Evolutionary conservation across 2,888 invertebrate species (phyloP), one percentile per base, ranked within the genome.

Genomic region (Eupithecia exiguata): DNA sequence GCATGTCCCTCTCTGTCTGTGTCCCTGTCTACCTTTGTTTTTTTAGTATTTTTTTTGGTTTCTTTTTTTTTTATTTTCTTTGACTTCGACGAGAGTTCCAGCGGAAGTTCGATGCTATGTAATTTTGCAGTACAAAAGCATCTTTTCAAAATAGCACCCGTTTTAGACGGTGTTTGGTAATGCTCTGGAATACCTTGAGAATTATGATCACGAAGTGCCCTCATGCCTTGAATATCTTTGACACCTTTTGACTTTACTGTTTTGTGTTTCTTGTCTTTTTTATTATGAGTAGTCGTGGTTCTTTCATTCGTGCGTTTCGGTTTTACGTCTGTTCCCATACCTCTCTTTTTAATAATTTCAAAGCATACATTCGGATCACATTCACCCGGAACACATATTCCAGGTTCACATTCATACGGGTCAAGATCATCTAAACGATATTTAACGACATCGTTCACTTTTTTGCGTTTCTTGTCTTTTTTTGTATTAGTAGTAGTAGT

Each of bases 331-430:
- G 35, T 63, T n/a, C 67, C 67, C 58, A 65, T 25, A 36, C 16
- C 46, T 71, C 49, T 63, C 72, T 66, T 66, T 77, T 82, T 83
- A 30, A 84, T 85, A 73, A 78, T 77, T 81, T 85, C 77, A 38
- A 80, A 76, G 69, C 86, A 86, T 76, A 83, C 75, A 67, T 81
- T 68, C 35, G 87, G 85, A 77, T 87, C 79, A 74, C 87, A 88
- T 70, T 81, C 69, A 40, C 84, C 84, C 70, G 86, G 86, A 36
- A 81, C 71, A 76, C 86, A 87, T 36, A 80, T 76, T 21, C 84
- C 84, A 35, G 87, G 84, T 80, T 87, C 87, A 82, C 86, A 87
- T 82, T 86, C 84, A 76, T 84, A 83, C 9, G 86, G 84, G n/a
- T 83, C 78, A 46, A 83, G 38, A n/a, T 36, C 38, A 9, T 9